Percentiles rank a stretch among this genome's conserved stretches.
Evolutionary conservation across 2,888 invertebrate genomes (phyloP).

Genomic region (Homarus gammarus): DNA sequence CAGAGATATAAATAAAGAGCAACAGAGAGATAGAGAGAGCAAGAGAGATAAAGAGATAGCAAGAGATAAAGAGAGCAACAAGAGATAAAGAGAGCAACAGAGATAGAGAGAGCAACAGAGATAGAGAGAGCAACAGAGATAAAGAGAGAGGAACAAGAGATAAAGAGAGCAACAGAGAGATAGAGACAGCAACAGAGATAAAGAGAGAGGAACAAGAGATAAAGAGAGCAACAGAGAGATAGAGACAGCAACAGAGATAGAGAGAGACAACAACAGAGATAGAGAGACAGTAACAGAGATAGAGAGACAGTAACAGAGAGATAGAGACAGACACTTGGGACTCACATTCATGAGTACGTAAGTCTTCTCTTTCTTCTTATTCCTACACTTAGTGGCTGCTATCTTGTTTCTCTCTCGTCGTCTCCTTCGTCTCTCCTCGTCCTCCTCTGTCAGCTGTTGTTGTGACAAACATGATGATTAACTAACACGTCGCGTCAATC

Average conservation of each 20-base stretch:
- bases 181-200: neutral
- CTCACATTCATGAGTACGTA: constrained; percentile 71
- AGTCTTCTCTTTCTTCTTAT: constrained; percentile 87
- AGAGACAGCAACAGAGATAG: neutral
- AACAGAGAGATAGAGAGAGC: too few species aligned
- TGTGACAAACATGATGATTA: neutral
- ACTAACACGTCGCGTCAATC: constrained; percentile 17
- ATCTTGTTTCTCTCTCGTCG: constrained; percentile 95
- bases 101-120: too few species aligned
- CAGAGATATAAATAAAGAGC: too few species aligned
- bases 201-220: neutral
- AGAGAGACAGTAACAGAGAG: neutral
- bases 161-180: too few species aligned
- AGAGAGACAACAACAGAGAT: neutral
- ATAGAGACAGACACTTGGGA: neutral
- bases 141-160: too few species aligned
- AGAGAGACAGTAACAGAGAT: neutral
- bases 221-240: neutral
- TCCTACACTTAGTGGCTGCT: constrained; percentile 94
- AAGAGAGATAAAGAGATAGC: too few species aligned
- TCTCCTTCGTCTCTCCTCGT: constrained; percentile 91
- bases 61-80: too few species aligned
- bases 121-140: too few species aligned
- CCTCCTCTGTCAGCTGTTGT: constrained; percentile 92
- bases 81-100: too few species aligned